Evolutionary conservation across 2,888 invertebrate genomes (phyloP).

Genomic region (Lasioglossum lativentre): DNA sequence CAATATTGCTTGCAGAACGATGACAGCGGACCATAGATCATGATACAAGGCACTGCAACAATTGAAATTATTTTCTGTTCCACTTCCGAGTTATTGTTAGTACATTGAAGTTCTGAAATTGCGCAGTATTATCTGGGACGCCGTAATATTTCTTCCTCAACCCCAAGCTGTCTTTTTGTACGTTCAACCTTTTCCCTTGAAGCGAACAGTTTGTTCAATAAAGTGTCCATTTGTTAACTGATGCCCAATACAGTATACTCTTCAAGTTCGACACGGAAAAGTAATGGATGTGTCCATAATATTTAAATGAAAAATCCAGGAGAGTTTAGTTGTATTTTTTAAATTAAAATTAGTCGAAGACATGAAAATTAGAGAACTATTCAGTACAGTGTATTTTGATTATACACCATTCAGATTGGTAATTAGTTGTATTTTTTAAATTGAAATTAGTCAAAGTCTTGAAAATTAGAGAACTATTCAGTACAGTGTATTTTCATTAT

Average conservation of each 20-base stretch:
- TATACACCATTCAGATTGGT: no score
- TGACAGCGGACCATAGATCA: neutral
- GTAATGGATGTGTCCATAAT: neutral
- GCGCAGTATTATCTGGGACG: neutral
- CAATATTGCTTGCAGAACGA: slow-evolving; percentile 12
- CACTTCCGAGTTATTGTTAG: neutral
- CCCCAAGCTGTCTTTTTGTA: neutral
- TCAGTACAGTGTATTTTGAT: no score
- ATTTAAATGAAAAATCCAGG: neutral
- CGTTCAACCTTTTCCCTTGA: neutral
- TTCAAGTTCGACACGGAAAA: neutral
- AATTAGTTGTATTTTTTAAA: no score
- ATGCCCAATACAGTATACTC: neutral
- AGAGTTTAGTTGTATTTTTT: no score
- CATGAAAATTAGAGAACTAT: no score
- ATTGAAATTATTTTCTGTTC: slow-evolving; percentile 16
- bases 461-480: no score
- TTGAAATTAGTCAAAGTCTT: no score
- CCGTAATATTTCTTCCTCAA: neutral
- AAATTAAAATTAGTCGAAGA: no score
- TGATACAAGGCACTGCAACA: neutral
- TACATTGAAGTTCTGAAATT: neutral
- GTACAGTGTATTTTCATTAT: no score
- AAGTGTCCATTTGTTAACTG: neutral
- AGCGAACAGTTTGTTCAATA: neutral